phyloP scores from a whole-genome alignment of 2,113 vertebrate species.

The Ornithorhynchus anatinus region DNA sequence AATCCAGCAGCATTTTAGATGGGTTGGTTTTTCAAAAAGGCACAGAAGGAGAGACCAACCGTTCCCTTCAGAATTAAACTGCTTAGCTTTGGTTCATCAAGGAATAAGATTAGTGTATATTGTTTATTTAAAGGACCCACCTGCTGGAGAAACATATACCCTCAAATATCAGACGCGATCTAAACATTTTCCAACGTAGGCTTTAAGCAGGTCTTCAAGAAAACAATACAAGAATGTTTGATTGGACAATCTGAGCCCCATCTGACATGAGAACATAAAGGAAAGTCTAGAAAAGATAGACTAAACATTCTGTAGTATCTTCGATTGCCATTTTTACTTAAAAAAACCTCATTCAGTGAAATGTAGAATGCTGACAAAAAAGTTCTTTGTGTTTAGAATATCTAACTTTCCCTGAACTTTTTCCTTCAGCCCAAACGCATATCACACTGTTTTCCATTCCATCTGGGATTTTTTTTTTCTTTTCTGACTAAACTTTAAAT shows the following conservation, averaged over 20 bases:
- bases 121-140: fast-evolving
- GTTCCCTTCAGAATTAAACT: fast-evolving
- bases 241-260: not conserved
- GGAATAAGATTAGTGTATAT: not conserved
- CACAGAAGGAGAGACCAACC: fast-evolving
- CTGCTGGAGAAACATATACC: not conserved
- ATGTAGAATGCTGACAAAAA: no score
- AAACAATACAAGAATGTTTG: not conserved
- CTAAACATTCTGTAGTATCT: no score
- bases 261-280: no score
- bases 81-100: not conserved
- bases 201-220: not conserved
- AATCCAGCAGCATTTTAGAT: not conserved
- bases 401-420: no score
- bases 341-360: no score
- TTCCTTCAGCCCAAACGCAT: no score
- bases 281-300: no score
- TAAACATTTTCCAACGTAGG: fast-evolving
- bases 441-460: no score
- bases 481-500: no score
- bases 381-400: no score
- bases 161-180: not conserved
- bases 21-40: not conserved
- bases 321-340: no score
- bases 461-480: no score